Base-by-base conservation (phyloP, 92 coral and sea anemone species). In the Porites cylindrica region DNA sequence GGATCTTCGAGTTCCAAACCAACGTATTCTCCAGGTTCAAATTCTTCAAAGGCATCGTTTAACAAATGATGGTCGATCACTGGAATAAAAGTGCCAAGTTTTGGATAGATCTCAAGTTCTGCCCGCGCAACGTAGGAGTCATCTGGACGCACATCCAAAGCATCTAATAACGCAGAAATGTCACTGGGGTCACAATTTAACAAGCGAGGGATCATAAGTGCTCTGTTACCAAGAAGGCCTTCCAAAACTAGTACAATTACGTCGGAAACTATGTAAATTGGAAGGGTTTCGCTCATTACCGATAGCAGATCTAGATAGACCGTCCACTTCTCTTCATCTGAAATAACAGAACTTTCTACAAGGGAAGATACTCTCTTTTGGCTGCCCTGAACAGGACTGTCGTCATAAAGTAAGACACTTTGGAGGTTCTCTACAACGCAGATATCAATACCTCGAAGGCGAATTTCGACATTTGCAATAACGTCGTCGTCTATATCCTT, bases 1-100 rank as follows among this genome's bases (percentile, higher is more conserved):
- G 97, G 97, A 78, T 94, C 97, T 14, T 94, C 93, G 0, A 94
- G 86, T 79, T 94, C 97, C 70, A 76, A 92, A 26, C 93, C 97
- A 0, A 94, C 97, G 51, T 86, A 92, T 1, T 94, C 97, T 18
- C 92, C 95, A 18, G 97, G 94, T 16, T 84, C 85, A 56, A 92
- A 94, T 20, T 73, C 86, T 71, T 87, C 85, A 16, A 94, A 89
- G 47, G 79, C 70, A 67, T 91, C 90, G 23, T 90, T 86, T 69
- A 94, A 78, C 60, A 83, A 85, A 77, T 94, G 92, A 63, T 91
- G 97, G 67, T 91, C 97, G 0, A 86, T 91, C 8, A 86, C 24
- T 26, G 86, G 93, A 58, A 94, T 89, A 56, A 91, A 91, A 10
- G 64, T 62, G 8, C 94, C 95, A 0, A 91, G 86, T 19, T 51